A percentile compares a stretch with the other conserved stretches of the same genome.
These are phyloP conservation scores for Acanthurus lineatus DNA, from an alignment of 2,797 vertebrate genomes.

Conservation along the genomic window DNA sequence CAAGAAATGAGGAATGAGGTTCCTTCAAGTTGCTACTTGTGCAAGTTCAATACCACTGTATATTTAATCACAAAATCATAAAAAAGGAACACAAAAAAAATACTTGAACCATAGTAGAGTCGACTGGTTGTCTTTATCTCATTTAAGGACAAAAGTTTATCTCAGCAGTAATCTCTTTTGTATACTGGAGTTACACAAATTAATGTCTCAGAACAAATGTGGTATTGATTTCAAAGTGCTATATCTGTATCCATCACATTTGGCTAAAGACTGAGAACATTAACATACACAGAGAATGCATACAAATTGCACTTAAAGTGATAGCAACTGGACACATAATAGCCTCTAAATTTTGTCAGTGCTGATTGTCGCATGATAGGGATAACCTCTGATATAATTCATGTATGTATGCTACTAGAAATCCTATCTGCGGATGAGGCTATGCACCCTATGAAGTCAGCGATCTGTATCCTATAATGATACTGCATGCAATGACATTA, in stretches of 20 bases:
- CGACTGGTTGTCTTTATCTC: neutral
- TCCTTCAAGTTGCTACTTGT: neutral
- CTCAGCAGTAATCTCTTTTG: constrained; percentile 4
- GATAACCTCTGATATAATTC: constrained; percentile 29
- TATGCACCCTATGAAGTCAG: constrained; percentile 48
- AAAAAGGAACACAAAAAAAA: too few species aligned
- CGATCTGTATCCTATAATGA: constrained; percentile 45
- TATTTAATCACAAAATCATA: too few species aligned
- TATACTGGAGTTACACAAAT: constrained; percentile 27
- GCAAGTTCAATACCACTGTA: too few species aligned
- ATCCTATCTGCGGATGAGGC: constrained; percentile 16
- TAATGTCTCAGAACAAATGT: constrained; percentile 11
- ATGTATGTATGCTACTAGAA: neutral
- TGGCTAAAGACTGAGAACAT: neutral
- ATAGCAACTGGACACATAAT: neutral
- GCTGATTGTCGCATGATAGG: neutral
- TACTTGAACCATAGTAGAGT: neutral
- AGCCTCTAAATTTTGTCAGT: neutral
- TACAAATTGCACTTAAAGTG: neutral
- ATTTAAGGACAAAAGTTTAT: constrained; percentile 6
- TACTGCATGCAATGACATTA: constrained; percentile 46
- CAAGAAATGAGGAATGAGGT: neutral
- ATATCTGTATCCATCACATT: neutral
- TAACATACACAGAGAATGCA: neutral
- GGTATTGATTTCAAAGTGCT: constrained; percentile 1